Evolutionary conservation across 2,113 vertebrate genomes (phyloP).

Genomic region (Channa maculata): DNA sequence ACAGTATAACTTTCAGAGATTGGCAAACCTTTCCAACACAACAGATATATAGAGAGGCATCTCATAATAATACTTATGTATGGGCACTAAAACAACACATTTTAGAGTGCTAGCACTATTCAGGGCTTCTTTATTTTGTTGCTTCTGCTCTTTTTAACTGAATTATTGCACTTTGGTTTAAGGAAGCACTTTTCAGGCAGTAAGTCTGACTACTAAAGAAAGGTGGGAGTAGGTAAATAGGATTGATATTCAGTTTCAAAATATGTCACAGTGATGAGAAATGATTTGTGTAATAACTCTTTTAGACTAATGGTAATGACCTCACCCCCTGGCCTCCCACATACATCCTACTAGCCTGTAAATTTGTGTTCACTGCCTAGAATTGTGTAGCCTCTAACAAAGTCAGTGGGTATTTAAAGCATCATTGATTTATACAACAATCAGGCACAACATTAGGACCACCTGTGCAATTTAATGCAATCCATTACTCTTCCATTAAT

Average conservation of each 20-base stretch:
- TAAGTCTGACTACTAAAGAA: not conserved
- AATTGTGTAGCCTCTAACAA: not conserved
- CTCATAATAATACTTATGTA: too few species aligned
- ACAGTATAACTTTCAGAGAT: too few species aligned
- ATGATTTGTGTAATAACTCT: slow-evolving; percentile 21
- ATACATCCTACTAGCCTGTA: not conserved
- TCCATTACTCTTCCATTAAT: too few species aligned
- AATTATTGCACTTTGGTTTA: not conserved
- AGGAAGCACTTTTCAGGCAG: not conserved
- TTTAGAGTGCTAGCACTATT: too few species aligned
- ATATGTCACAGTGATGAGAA: slow-evolving; percentile 4
- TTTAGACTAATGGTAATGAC: too few species aligned
- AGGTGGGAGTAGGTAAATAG: not conserved
- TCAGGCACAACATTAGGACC: too few species aligned
- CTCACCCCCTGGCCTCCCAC: slow-evolving; percentile 10
- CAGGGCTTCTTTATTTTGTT: too few species aligned
- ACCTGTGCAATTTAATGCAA: too few species aligned
- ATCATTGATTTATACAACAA: not conserved
- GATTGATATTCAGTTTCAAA: slow-evolving; percentile 1
- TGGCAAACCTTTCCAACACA: too few species aligned
- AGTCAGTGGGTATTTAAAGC: not conserved
- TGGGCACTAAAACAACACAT: too few species aligned
- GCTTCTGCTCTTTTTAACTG: too few species aligned
- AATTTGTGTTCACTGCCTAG: not conserved
- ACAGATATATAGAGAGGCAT: too few species aligned